Percentiles rank a stretch among this genome's conserved stretches.
Evolutionary conservation across 2,113 vertebrate species (phyloP).

Genomic region (Gulo gulo): DNA sequence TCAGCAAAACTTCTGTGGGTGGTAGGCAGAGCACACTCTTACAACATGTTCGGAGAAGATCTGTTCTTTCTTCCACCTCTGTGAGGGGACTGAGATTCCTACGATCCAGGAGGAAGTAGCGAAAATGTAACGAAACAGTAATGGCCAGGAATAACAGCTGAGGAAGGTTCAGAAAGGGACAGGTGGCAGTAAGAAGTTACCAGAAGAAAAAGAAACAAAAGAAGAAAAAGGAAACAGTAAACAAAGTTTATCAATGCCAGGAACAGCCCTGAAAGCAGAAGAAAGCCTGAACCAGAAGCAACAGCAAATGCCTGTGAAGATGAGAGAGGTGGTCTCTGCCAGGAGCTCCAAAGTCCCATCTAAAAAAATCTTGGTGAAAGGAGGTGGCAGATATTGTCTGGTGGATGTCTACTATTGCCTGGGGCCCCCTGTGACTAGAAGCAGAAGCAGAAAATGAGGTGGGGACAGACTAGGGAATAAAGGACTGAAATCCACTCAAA

Average conservation of each 20-base stretch:
- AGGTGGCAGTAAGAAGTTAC: not conserved
- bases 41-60: not conserved
- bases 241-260: not conserved
- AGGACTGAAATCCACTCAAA: not conserved
- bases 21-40: slow-evolving; percentile 30
- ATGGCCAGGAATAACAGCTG: not conserved
- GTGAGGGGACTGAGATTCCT: slow-evolving; percentile 14
- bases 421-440: not conserved
- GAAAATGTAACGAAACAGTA: not conserved
- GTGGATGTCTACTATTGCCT: not conserved
- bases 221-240: not conserved
- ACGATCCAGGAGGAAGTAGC: not conserved
- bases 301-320: not conserved
- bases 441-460: not conserved
- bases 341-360: not conserved
- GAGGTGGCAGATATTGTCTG: not conserved
- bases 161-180: not conserved
- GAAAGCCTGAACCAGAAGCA: not conserved
- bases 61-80: not conserved
- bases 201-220: not conserved
- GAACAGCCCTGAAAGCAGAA: not conserved
- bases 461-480: not conserved
- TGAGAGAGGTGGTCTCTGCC: not conserved
- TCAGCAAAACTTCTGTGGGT: not conserved
- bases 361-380: not conserved